Evolutionary conservation across 2,888 invertebrate species (phyloP).

Genomic region (Agrochola lota): DNA sequence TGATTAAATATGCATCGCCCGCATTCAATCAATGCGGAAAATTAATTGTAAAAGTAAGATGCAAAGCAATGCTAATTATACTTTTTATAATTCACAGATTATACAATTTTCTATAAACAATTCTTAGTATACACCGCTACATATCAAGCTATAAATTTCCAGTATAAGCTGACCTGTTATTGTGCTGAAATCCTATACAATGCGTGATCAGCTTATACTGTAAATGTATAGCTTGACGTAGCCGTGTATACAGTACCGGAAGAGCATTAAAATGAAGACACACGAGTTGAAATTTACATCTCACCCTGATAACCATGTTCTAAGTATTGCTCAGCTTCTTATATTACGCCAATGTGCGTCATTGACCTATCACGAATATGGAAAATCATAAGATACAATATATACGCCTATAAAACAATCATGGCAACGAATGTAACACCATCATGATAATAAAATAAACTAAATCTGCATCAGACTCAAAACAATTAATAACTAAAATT

Average conservation of each 20-base stretch:
- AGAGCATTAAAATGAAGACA: slow-evolving; percentile 30
- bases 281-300: slow-evolving; percentile 35
- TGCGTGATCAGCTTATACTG: too few relatives aligned
- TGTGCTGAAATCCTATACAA: too few relatives aligned
- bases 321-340: slow-evolving; percentile 67
- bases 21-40: slow-evolving; percentile 33
- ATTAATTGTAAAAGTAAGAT: slow-evolving; percentile 45
- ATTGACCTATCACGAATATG: slow-evolving; percentile 40
- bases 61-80: slow-evolving; percentile 51
- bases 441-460: slow-evolving; percentile 65
- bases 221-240: too few relatives aligned
- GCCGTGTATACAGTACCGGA: slow-evolving; percentile 1
- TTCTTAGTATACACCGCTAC: background rate
- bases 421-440: slow-evolving; percentile 75
- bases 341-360: slow-evolving; percentile 29
- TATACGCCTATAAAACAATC: slow-evolving; percentile 66
- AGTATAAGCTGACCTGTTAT: too few relatives aligned
- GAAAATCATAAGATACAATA: slow-evolving; percentile 52
- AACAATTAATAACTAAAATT: slow-evolving; percentile 78
- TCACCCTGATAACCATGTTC: slow-evolving; percentile 53
- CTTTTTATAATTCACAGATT: slow-evolving; percentile 26
- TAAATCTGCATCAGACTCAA: slow-evolving; percentile 88
- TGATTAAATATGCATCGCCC: slow-evolving; percentile 45
- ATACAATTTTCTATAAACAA: slow-evolving; percentile 16
- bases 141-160: too few relatives aligned